Base-by-base conservation (phyloP, 2,888 invertebrate genomes). In the Stratiomys singularior region DNA sequence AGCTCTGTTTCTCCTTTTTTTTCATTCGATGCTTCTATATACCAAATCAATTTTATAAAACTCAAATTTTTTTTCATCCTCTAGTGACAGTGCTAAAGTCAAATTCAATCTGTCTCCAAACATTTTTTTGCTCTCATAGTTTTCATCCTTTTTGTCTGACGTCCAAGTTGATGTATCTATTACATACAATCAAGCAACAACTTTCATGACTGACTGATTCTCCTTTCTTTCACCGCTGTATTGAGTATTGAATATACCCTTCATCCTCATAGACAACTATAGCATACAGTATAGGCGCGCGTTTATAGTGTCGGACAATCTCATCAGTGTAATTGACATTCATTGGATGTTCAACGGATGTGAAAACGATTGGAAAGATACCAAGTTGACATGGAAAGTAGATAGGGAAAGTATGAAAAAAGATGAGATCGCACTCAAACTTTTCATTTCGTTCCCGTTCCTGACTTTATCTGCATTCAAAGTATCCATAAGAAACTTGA, bases 271-370 rank as follows among this genome's bases (percentile, higher is more conserved):
- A 25, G 15, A 7, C 25, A 30, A 27, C 25, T 7, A 28, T 27
- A 25, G 28, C 11, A 15, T 66, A 66, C n/a, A 7, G n/a, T 66
- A 30, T 66, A 30, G 66, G 37, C 4, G n/a, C 66, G 66, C 37
- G 23, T 11, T 60, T 66, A 15, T 66, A 37, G 30, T 18, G 37
- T 66, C 66, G 66, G 18, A 30, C 66, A 28, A 66, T 66, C 30
- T 37, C 66, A 66, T 66, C 66, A 66, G 66, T 66, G 37, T 66
- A 66, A 66, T 66, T 66, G 66, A 66, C 66, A 15, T 37, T 37
- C 66, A 37, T 66, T 66, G 28, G 66, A 66, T 66, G 18, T 66
- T 66, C 28, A 66, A 18, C 30, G 37, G 66, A n/a, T 66, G 60
- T 25, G 18, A 60, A 60, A 60, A 25, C 21, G 60, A 60, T 25